These are phyloP conservation scores for Chionoecetes opilio DNA, from an alignment of 1,140 invertebrate genomes.

Conservation along the genomic window DNA sequence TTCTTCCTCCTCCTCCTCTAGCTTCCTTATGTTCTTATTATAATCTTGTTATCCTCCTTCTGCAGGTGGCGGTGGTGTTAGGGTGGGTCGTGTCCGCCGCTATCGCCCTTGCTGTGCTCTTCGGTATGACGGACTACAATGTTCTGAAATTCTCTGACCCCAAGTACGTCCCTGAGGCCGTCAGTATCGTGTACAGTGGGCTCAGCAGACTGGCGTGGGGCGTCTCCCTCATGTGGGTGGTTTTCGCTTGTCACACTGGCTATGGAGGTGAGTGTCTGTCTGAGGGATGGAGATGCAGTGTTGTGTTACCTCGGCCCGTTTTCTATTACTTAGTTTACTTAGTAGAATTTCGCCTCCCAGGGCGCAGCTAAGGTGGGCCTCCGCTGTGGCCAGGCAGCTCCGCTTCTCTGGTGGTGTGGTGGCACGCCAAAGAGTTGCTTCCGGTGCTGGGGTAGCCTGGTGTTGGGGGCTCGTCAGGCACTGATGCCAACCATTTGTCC, in stretches of 20 bases:
- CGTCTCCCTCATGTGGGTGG: slow-evolving; percentile 92
- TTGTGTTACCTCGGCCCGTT: too few species aligned
- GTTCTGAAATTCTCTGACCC: background rate
- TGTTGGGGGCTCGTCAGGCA: too few species aligned
- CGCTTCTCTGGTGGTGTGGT: too few species aligned
- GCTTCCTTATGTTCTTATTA: background rate
- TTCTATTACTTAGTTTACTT: too few species aligned
- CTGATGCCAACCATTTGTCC: too few species aligned
- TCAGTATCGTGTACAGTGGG: slow-evolving; percentile 90
- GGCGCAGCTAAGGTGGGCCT: too few species aligned
- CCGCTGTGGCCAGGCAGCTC: too few species aligned
- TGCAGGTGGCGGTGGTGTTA: slow-evolving; percentile 48
- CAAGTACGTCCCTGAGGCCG: slow-evolving; percentile 81
- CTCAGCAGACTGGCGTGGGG: slow-evolving; percentile 94
- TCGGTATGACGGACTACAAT: slow-evolving; percentile 63
- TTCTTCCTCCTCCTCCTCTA: background rate
- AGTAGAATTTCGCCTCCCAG: too few species aligned
- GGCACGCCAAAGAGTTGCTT: too few species aligned
- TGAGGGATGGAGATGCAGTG: too few species aligned
- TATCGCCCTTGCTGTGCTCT: slow-evolving; percentile 18
- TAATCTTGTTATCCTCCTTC: background rate
- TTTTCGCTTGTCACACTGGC: slow-evolving; percentile 94
- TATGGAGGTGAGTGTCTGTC: slow-evolving; percentile 89
- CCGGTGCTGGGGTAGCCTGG: too few species aligned
- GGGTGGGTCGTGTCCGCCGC: slow-evolving; percentile 52